Percentiles rank a stretch among this genome's conserved stretches.
Evolutionary conservation across 2,888 invertebrate species (phyloP).

Genomic region (Gasteruption jaculator): DNA sequence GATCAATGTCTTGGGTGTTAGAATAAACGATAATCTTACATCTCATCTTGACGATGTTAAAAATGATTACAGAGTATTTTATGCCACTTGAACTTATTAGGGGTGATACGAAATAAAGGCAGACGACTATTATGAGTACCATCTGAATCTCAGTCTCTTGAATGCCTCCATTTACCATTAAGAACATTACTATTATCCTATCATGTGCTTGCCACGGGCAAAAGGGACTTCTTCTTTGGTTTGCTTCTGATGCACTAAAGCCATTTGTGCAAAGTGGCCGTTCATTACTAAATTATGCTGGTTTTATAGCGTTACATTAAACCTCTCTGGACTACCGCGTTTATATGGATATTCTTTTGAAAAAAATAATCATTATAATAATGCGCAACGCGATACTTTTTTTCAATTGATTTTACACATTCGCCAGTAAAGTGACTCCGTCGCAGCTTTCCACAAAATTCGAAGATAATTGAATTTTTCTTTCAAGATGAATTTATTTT

Average conservation of each 20-base stretch:
- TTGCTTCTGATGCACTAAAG: constrained; percentile 44
- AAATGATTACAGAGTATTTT: constrained; percentile 51
- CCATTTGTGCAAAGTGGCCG: constrained; percentile 51
- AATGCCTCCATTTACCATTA: constrained; percentile 52
- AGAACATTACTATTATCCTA: constrained; percentile 53
- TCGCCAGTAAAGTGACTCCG: too few species aligned
- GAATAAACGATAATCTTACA: constrained; percentile 43
- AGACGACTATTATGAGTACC: constrained; percentile 49
- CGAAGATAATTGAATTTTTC: too few species aligned
- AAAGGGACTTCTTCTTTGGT: constrained; percentile 44
- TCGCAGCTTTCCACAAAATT: too few species aligned
- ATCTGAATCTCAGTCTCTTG: constrained; percentile 50
- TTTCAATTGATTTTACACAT: too few species aligned
- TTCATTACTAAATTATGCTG: constrained; percentile 51
- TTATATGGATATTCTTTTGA: too few species aligned
- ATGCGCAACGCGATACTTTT: too few species aligned
- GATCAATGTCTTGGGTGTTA: too few species aligned
- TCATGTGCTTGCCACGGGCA: constrained; percentile 40
- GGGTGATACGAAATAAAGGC: constrained; percentile 45
- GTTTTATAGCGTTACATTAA: constrained; percentile 48
- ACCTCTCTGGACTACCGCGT: too few species aligned
- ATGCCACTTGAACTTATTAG: constrained; percentile 52
- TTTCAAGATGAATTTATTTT: too few species aligned
- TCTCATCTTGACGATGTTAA: constrained; percentile 42
- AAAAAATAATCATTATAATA: too few species aligned